Base-by-base conservation (phyloP, 1,140 invertebrate genomes). In the Pseudomyrmex pallidus region DNA sequence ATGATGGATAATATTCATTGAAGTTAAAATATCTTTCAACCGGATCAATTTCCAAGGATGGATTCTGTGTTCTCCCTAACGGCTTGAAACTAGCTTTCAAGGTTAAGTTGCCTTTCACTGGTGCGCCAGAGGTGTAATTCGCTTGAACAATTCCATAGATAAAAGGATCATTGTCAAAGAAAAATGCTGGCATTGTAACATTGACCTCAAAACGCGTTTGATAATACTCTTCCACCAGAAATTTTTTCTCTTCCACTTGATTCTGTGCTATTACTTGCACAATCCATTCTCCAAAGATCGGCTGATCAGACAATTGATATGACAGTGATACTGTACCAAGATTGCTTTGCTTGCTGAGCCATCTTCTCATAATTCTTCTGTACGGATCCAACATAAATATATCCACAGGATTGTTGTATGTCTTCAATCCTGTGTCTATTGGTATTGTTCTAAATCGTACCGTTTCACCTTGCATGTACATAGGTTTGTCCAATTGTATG, bases 201-300 rank as follows among this genome's bases (percentile, higher is more conserved):
- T 99, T 99, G 0, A 99, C 98, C 94, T 98, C 97, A 90, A 97
- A 98, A 82, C 97, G 95, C 0, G 97, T 98, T 92, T 98, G 98
- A 95, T 99, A 99, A 94, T 98, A 99, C 94, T 99, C 98, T 93
- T 99, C 98, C 0, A 99, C 98, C 3, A 96, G 92, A 93, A 99
- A 99, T 10, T 95, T 96, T 62, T 97, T 96, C 91, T 98, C 97
- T 92, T 98, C 97, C 61, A 97, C 94, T 93, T 98, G 97, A 46
- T 97, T 97, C 92, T 99, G 97, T 1, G 98, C 98, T 83, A 97
- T 96, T 0, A 99, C 97, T 84, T 97, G 95, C 78, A 99, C 98
- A 13, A 96, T 97, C 98, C 98, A 99, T 89, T 98, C 97, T 8
- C 98, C 98, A 92, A 97, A 99, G 46, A 97, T 96, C 0, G 98